Conservation (phyloP, 2,888 invertebrate species). For the Drosophila austrosaltans region DNA sequence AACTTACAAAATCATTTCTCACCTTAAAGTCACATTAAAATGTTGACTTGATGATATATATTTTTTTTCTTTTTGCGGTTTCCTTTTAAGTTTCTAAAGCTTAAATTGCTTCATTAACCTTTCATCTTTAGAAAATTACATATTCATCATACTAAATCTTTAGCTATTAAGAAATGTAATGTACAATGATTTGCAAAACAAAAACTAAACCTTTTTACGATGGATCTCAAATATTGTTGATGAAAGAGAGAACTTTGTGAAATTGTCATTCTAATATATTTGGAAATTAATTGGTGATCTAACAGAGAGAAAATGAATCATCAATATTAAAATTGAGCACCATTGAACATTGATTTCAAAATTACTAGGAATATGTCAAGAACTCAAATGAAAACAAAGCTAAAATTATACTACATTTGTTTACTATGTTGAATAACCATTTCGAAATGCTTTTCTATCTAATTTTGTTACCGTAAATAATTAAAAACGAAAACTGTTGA, state of each 20-base stretch:
- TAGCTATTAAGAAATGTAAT: slow-evolving; percentile 14
- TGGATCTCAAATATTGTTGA: neutral
- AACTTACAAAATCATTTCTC: neutral
- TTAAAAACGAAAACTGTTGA: neutral
- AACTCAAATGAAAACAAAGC: no score
- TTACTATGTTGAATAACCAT: neutral
- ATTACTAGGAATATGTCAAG: neutral
- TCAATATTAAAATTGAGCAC: neutral
- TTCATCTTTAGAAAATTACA: slow-evolving; percentile 26
- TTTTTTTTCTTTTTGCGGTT: neutral
- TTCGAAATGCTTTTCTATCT: neutral
- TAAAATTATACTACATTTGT: neutral
- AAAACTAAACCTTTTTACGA: no score
- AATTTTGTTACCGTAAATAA: neutral
- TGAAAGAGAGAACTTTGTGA: neutral
- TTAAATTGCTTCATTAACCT: slow-evolving; percentile 49
- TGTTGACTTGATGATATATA: neutral
- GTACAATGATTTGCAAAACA: neutral
- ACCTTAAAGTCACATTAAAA: neutral
- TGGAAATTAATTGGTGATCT: neutral
- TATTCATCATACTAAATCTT: slow-evolving; percentile 7
- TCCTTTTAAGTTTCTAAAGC: neutral
- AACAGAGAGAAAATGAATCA: neutral
- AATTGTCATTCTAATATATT: neutral
- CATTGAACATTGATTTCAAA: neutral